These are phyloP conservation scores for Leucopternis melanops DNA, from an alignment of 2,113 vertebrate genomes.

Conservation along the genomic window DNA sequence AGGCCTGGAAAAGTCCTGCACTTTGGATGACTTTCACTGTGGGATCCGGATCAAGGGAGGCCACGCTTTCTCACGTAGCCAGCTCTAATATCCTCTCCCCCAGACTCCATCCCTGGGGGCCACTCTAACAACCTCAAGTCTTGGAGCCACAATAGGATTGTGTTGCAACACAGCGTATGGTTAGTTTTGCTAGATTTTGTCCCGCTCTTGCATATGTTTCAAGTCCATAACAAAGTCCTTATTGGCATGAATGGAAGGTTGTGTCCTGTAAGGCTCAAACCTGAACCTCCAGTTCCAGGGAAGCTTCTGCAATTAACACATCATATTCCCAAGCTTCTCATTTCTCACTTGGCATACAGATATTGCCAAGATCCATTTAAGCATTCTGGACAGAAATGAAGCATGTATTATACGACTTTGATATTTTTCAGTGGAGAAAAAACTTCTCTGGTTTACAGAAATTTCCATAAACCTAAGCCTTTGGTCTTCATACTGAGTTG, in stretches of 20 bases:
- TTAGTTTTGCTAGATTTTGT: neutral
- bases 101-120: neutral
- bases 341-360: neutral
- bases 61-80: neutral
- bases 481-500: neutral
- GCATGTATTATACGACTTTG: neutral
- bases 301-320: neutral
- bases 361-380: neutral
- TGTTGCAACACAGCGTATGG: neutral
- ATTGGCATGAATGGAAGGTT: neutral
- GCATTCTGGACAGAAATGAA: neutral
- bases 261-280: neutral
- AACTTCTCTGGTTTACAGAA: neutral
- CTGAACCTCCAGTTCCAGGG: neutral
- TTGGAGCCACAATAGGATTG: neutral
- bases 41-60: neutral
- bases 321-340: neutral
- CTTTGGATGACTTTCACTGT: neutral
- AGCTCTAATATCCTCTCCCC: neutral
- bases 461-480: neutral
- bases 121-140: neutral
- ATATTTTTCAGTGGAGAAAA: neutral
- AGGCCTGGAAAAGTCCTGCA: neutral
- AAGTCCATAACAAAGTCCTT: neutral
- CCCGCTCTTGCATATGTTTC: neutral